Base-by-base conservation (phyloP, 2,797 vertebrate genomes). In the Fringilla coelebs region DNA sequence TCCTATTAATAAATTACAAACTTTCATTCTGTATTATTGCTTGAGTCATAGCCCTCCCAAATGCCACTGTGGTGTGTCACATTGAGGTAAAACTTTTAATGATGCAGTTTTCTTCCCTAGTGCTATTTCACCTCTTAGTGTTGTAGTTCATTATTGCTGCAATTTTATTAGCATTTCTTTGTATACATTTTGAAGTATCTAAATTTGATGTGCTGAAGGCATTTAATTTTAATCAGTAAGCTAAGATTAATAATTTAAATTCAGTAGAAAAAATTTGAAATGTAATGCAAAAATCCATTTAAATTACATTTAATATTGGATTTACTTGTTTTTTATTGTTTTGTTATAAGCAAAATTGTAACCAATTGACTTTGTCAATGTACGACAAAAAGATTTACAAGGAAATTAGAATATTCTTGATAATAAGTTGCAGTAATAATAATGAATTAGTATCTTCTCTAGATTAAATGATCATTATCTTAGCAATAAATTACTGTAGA, bases 1-100 rank as follows among this genome's bases (percentile, higher is more conserved):
- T 96, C 85, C 32, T 26, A 43, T 65, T 95, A 97, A 96, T 91
- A 84, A 81, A 43, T 79, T 96, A 92, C 83, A 79, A 76, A 38
- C 74, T 97, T 95, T 97, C 57, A 92, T 96, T 85, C 40, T 91
- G 86, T 38, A 60, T 88, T 94, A 90, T 93, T 96, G 81, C 89
- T 95, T 94, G 93, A 93, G 84, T 81, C 86, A 94, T 91, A 96
- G 52, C 88, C 74, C 65, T 96, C 84, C 86, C 82, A 96, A 96
- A 96, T 89, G 83, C 58, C 85, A 93, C 81, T 90, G 71, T 55
- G 86, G 62, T 26, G 11, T 25, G 6, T 32, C 6, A 51, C 60
- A 20, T 61, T 86, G 70, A 96, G 73, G 82, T 79, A 96, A 96
- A 93, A 94, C 38, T 74, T 85, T 92, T 94, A 83, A 57, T 74